Base-by-base conservation (phyloP, 2,113 vertebrate species). In the Athene noctua region DNA sequence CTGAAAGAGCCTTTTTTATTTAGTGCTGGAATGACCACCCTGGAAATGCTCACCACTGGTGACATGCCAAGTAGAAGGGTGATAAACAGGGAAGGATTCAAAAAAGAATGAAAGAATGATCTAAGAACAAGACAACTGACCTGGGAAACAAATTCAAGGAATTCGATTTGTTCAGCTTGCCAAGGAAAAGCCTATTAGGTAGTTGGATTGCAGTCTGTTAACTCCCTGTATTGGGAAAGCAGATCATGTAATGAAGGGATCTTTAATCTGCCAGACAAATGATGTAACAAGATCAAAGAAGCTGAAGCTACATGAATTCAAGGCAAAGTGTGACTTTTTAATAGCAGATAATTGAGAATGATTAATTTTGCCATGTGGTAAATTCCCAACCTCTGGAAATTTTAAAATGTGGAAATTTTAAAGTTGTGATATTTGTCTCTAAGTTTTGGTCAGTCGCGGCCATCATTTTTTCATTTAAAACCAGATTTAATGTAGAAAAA, bases 281-380 rank as follows among this genome's bases (percentile, higher is more conserved):
- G 73, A 79, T 82, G 58, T 85, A 94, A 92, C 58, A 72, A 90
- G 78, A 95, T 96, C 92, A 90, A 92, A 95, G 75, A 59, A 90
- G 32, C n/a, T 95, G 75, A 59, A 83, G 55, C 26, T 88, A n/a
- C 55, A 44, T 71, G 34, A 94, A 92, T 93, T 86, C 57, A 84
- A 63, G 27, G 42, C 68, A 70, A 88, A 86, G 9, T 78, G 47
- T 78, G 40, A 12, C 47, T 86, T 77, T 83, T 90, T 83, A 87
- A 82, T 52, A 93, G 74, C 32, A 62, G 38, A 58, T 66, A 93
- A 68, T 66, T 88, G 72, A 86, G 59, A 88, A 49, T 34, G 90
- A 65, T 73, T 93, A 49, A 52, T 94, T 90, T 90, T 74, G 57
- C 3, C 40, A 40, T 68, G 19, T 80, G 36, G 19, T 82, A 47